Evolutionary conservation across 2,888 invertebrate species (phyloP).

Genomic region (Phymatocera aterrima): DNA sequence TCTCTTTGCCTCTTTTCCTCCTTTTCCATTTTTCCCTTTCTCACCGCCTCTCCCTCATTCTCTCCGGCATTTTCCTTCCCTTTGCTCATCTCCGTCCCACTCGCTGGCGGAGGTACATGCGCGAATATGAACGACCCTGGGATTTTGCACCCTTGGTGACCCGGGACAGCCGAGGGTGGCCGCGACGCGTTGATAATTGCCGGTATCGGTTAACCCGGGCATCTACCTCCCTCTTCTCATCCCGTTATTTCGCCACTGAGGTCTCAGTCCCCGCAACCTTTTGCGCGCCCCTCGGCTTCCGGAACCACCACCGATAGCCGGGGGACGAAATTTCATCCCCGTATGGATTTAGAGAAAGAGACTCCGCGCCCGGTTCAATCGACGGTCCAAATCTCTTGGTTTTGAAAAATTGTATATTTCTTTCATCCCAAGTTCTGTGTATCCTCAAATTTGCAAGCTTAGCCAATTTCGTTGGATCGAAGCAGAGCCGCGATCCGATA

Average conservation of each 20-base stretch:
- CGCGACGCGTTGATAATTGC: constrained; percentile 74
- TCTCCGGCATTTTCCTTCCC: too few relatives aligned
- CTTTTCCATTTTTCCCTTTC: not conserved
- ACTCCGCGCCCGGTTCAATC: too few relatives aligned
- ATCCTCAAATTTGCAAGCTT: too few relatives aligned
- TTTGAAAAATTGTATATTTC: too few relatives aligned
- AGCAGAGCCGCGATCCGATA: too few relatives aligned
- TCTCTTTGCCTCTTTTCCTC: not conserved
- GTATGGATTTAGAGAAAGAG: not conserved
- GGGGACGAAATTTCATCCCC: constrained; percentile 9
- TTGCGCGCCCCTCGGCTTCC: constrained; percentile 72
- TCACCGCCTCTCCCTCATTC: not conserved
- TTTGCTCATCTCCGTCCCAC: not conserved
- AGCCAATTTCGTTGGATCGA: too few relatives aligned
- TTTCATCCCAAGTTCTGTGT: too few relatives aligned
- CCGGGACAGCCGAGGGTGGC: constrained; percentile 57
- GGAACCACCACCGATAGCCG: constrained; percentile 56
- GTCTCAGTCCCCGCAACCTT: constrained; percentile 58
- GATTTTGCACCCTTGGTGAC: constrained; percentile 20
- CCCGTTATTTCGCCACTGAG: constrained; percentile 47
- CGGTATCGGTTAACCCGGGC: constrained; percentile 74
- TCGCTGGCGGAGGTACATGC: too few relatives aligned
- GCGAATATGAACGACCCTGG: not conserved
- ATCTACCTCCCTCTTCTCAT: constrained; percentile 59
- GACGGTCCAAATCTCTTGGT: too few relatives aligned